A percentile compares a stretch with the other conserved stretches of the same genome.
phyloP scores from a whole-genome alignment of 2,888 invertebrate genomes.

The Diachrysia chrysitis region DNA sequence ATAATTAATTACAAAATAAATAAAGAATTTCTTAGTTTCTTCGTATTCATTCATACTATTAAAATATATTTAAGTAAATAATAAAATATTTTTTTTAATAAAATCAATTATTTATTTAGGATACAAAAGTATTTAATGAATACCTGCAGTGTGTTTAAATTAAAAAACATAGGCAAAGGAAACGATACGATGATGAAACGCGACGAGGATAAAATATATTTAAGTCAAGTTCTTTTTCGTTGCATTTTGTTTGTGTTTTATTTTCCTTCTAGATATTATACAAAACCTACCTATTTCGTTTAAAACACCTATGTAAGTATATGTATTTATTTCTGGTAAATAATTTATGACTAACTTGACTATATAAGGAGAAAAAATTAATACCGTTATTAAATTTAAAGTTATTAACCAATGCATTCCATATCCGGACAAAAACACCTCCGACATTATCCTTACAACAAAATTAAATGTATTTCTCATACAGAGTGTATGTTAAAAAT shows the following conservation, averaged over 20 bases:
- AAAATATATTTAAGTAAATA: too few relatives aligned
- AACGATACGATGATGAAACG: not conserved
- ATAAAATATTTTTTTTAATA: too few relatives aligned
- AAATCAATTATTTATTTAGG: too few relatives aligned
- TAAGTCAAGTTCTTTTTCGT: conserved; percentile 11
- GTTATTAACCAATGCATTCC: too few relatives aligned
- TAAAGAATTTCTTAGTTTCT: not conserved
- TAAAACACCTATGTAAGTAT: not conserved
- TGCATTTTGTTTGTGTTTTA: conserved; percentile 29
- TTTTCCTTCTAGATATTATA: conserved; percentile 1
- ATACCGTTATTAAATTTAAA: too few relatives aligned
- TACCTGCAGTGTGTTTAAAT: not conserved
- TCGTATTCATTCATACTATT: not conserved
- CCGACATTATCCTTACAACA: not conserved
- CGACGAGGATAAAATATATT: conserved; percentile 28
- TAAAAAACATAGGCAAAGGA: not conserved
- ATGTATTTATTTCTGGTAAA: too few relatives aligned
- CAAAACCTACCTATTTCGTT: not conserved
- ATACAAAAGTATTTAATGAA: not conserved
- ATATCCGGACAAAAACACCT: too few relatives aligned
- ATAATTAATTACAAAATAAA: not conserved
- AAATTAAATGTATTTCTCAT: not conserved
- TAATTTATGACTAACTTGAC: too few relatives aligned
- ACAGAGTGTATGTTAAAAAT: conserved; percentile 34
- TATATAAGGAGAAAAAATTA: too few relatives aligned